Conservation (phyloP, 1,140 invertebrate species). For the Piezodorus guildinii region DNA sequence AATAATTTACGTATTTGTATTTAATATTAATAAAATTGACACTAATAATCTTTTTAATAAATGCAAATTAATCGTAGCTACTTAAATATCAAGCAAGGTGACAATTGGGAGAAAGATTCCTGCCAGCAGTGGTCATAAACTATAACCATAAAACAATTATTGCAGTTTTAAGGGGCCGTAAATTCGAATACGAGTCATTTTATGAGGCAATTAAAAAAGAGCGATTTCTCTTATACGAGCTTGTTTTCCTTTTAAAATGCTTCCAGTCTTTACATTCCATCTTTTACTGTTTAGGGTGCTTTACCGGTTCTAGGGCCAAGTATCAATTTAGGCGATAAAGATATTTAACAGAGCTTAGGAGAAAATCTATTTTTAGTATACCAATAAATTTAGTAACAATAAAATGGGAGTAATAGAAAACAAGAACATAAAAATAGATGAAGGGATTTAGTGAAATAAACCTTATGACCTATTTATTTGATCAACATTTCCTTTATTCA, state of each 20-base stretch:
- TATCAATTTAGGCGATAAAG: too few species aligned
- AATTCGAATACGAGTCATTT: not conserved
- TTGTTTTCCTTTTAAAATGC: not conserved
- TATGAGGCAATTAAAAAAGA: constrained; percentile 14
- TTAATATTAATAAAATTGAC: not conserved
- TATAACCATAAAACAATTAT: not conserved
- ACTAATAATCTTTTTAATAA: not conserved
- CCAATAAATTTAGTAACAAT: too few species aligned
- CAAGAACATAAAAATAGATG: too few species aligned
- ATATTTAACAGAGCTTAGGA: too few species aligned
- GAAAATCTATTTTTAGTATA: too few species aligned
- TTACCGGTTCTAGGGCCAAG: not conserved
- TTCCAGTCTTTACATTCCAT: not conserved
- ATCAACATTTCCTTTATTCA: too few species aligned
- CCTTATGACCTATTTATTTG: too few species aligned
- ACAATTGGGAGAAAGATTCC: not conserved
- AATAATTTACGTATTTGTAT: too few species aligned
- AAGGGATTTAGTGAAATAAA: too few species aligned
- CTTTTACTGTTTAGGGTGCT: not conserved
- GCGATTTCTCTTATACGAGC: constrained; percentile 2
- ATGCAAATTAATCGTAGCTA: too few species aligned
- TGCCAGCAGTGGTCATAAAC: not conserved
- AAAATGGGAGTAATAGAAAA: too few species aligned
- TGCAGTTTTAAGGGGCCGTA: not conserved
- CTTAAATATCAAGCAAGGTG: not conserved